These are phyloP conservation scores for Daktulosphaira vitifoliae DNA, from an alignment of 1,140 invertebrate species.

Conservation along the genomic window DNA sequence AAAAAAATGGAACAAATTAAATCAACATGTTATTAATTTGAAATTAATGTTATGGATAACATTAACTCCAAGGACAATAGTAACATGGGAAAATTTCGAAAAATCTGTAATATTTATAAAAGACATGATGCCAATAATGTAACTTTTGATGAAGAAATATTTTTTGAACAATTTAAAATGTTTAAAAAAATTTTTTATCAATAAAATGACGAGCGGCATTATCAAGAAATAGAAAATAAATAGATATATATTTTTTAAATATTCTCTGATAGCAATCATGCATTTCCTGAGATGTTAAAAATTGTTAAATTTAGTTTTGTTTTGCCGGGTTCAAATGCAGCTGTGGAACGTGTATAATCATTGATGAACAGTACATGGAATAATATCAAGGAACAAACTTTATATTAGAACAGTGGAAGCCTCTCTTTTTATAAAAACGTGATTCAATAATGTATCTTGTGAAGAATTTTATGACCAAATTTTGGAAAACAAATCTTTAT, in stretches of 20 bases:
- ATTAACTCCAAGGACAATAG: background rate
- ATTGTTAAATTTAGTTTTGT: background rate
- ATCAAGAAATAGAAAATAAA: background rate
- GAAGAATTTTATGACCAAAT: background rate
- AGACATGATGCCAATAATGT: background rate
- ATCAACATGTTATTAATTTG: background rate
- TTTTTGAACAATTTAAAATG: background rate
- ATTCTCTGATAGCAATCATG: background rate
- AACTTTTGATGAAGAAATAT: background rate
- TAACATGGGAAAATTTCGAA: background rate
- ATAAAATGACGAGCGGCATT: background rate
- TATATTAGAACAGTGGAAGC: background rate
- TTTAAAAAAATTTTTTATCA: background rate
- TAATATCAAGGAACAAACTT: background rate
- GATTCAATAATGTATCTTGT: background rate
- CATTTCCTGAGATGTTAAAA: background rate
- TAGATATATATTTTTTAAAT: background rate
- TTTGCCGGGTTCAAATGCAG: background rate
- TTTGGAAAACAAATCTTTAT: background rate
- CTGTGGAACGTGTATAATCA: background rate
- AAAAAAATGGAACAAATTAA: background rate
- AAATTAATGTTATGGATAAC: conserved; percentile 1
- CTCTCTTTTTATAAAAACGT: background rate
- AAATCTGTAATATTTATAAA: background rate
- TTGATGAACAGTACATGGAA: background rate